Base-by-base conservation (phyloP, 2,797 vertebrate genomes). In the Pagetopsis macropterus region DNA sequence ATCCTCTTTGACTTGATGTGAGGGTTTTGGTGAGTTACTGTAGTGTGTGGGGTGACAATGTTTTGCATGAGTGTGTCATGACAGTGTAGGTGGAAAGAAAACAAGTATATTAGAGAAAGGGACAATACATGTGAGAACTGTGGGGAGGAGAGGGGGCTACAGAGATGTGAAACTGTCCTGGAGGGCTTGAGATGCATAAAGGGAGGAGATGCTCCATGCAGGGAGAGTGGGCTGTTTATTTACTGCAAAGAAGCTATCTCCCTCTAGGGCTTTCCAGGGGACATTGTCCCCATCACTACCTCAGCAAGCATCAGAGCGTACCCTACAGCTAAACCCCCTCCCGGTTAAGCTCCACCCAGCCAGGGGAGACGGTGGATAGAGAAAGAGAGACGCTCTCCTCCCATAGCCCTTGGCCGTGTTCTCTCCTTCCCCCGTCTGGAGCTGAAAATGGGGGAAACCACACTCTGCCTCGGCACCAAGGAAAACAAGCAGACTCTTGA, bases 141-240 rank as follows among this genome's bases (percentile, higher is more conserved):
- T 19, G 17, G 16, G 64, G 76, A 56, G 55, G 50, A 41, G 64
- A 40, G 46, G 55, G 73, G 64, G 51, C 23, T 71, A 45, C 44
- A 49, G 57, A 64, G 74, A 88, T 79, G 78, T 50, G 76, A 77
- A 78, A 61, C 81, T 84, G 84, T 89, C 89, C 93, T 94, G 82
- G 76, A 91, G 91, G 89, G 87, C 85, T 86, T 90, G 75, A 72
- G 76, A 88, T 82, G 74, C 82, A 88, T 70, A 76, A 87, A 87
- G 72, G 76, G 69, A 87, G 65, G 79, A 78, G 82, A 79, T 82
- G 84, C 75, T 82, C 78, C 79, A 76, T 87, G 76, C 72, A 82
- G 73, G n/a, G 81, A 91, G 86, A 89, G 91, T 91, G 91, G 91
- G 92, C 85, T 93, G 89, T 92, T 92, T 93, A 92, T 93, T 94